Evolutionary conservation across 2,888 invertebrate genomes (phyloP), one percentile per base, ranked within the genome.

Genomic region (Nephrocerus scutellatus): DNA sequence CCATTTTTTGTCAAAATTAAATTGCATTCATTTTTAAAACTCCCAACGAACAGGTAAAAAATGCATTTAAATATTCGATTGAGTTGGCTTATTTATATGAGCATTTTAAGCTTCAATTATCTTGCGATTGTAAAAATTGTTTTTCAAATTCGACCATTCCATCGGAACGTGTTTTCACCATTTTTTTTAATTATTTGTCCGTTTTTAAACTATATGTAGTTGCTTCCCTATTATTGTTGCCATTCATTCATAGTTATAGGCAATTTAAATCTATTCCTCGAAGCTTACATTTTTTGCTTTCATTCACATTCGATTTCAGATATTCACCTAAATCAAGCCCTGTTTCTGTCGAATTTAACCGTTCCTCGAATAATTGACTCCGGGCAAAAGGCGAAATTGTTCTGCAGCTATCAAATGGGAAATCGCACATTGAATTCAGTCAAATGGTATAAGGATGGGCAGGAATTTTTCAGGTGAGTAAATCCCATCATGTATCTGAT

Each of bases 361-460:
- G 68, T 68, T 46, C 68, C 68, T 48, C 59, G 62, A 51, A 62
- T 68, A 48, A 68, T 67, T 49, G 68, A 68, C 61, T 64, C 60
- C 44, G 54, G 66, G 46, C 66, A 66, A 49, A 60, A 56, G 50
- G 67, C 63, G 39, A 67, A 62, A 53, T 56, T 68, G 41, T 65
- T 64, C 47, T 68, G 68, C 56, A 66, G 66, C 54, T 68, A 67
- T 48, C 64, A 67, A 52, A 67, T 68, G 62, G 64, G 66, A 49
- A 62, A 62, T 52, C 63, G 67, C 48, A 67, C 63, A 22, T 56
- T 68, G 44, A 68, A 68, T 50, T 68, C 68, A 5, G 68, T 68
- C 44, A 68, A 68, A 61, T 68, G 68, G 68, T 68, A 68, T 49
- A 68, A 68, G 55, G 64, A 68, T 57, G 64, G 60, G 21, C 60